A percentile compares a stretch with the other conserved stretches of the same genome.
Conservation (phyloP, 1,140 invertebrate genomes). For the Cotesia vestalis region DNA sequence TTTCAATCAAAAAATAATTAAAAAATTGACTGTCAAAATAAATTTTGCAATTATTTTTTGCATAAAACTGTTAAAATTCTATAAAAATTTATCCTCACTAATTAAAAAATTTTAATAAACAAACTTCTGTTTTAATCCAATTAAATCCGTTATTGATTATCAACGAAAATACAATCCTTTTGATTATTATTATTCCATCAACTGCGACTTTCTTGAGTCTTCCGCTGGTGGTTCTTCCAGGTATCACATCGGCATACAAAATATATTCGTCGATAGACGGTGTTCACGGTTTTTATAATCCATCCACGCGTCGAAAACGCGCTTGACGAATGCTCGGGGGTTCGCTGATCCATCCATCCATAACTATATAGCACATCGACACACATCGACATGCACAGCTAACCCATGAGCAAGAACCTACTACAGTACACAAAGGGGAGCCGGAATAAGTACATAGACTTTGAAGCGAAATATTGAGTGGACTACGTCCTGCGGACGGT, state of each 20-base stretch:
- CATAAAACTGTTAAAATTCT: no score
- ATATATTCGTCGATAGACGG: not conserved
- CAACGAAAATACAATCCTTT: no score
- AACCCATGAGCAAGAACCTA: not conserved
- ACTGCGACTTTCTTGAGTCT: not conserved
- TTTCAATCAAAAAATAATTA: no score
- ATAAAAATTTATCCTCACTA: no score
- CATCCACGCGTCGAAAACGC: conserved; percentile 33
- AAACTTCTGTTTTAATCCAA: no score
- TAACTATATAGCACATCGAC: not conserved
- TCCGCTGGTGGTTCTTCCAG: not conserved
- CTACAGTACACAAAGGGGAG: not conserved
- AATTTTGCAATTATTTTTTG: no score
- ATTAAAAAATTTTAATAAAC: no score
- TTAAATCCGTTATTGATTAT: no score
- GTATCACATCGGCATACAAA: not conserved
- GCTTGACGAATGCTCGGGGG: conserved; percentile 18
- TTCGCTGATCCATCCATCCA: not conserved
- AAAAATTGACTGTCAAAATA: no score
- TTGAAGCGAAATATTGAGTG: conserved; percentile 18
- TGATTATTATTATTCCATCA: no score
- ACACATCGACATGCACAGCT: not conserved
- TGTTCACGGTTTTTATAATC: conserved; percentile 35
- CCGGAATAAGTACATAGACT: not conserved
- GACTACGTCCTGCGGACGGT: not conserved